Percentiles rank a stretch among this genome's conserved stretches.
Conservation (phyloP, 2,113 vertebrate genomes). For the Athene noctua region DNA sequence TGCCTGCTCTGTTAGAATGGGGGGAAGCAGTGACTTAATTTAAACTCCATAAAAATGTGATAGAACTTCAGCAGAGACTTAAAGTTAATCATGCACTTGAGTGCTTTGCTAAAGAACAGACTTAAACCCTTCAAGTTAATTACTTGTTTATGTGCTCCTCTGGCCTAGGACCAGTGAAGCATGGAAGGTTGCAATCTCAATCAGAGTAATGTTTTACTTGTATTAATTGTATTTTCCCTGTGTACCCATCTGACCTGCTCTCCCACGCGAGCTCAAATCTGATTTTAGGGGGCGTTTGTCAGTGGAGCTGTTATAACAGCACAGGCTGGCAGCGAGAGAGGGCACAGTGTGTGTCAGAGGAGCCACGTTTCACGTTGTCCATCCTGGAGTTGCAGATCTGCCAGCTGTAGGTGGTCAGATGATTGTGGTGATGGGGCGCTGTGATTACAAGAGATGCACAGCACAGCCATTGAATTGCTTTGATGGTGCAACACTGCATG, state of each 20-base stretch:
- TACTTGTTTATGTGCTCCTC: background rate
- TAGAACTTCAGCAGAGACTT: slow-evolving; percentile 1
- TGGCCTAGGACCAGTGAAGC: background rate
- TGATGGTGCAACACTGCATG: background rate
- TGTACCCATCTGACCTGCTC: background rate
- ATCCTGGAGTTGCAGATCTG: background rate
- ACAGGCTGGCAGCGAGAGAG: background rate
- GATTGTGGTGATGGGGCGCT: background rate
- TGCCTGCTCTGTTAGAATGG: background rate
- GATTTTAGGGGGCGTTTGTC: background rate
- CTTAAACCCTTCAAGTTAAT: slow-evolving; percentile 6
- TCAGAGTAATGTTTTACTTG: background rate
- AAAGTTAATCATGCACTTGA: background rate
- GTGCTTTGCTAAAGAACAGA: slow-evolving; percentile 5
- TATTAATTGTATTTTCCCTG: background rate
- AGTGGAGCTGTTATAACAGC: background rate
- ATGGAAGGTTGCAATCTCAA: background rate
- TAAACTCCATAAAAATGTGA: background rate
- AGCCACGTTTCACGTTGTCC: background rate
- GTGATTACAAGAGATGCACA: background rate
- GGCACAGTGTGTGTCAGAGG: background rate
- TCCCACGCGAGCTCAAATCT: background rate
- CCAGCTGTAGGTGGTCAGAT: background rate
- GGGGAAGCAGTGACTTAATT: background rate
- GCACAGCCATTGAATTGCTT: background rate